Evolutionary conservation across 92 coral and sea anemone genomes (phyloP).

Genomic region (Bergia sp.): DNA sequence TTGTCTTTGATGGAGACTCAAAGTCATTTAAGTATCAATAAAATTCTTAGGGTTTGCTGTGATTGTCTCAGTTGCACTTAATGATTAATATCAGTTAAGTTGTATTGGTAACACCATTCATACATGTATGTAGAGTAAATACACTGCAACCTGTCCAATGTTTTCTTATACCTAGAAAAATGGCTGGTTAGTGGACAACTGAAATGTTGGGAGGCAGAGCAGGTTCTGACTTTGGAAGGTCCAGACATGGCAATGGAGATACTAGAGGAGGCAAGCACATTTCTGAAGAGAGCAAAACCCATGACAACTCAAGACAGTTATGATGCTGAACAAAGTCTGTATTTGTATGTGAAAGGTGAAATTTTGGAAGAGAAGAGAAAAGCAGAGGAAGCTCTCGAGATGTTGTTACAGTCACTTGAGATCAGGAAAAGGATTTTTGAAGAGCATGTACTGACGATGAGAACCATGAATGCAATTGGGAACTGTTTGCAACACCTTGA

Average conservation of each 20-base stretch:
- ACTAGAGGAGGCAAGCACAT: neutral
- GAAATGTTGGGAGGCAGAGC: slow-evolving; percentile 37
- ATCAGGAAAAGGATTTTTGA: slow-evolving; percentile 4
- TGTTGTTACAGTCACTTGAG: neutral
- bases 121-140: too few species aligned
- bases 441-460: neutral
- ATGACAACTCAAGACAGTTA: neutral
- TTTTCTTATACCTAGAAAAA: neutral
- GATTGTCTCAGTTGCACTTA: too few species aligned
- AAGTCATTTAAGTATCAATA: too few species aligned
- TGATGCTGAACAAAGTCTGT: slow-evolving; percentile 11
- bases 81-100: too few species aligned
- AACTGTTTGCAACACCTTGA: slow-evolving; percentile 28
- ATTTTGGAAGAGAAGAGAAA: neutral
- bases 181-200: slow-evolving; percentile 29
- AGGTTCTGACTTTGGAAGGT: slow-evolving; percentile 15
- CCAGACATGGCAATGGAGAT: slow-evolving; percentile 20
- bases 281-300: neutral
- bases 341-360: slow-evolving; percentile 14
- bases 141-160: too few species aligned
- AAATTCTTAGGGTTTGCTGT: too few species aligned
- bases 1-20: too few species aligned
- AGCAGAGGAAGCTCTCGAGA: neutral
- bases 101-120: too few species aligned
- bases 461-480: slow-evolving; percentile 41